A percentile compares a stretch with the other conserved stretches of the same genome.
phyloP scores from a whole-genome alignment of 2,113 vertebrate genomes.

The Uria aalge region DNA sequence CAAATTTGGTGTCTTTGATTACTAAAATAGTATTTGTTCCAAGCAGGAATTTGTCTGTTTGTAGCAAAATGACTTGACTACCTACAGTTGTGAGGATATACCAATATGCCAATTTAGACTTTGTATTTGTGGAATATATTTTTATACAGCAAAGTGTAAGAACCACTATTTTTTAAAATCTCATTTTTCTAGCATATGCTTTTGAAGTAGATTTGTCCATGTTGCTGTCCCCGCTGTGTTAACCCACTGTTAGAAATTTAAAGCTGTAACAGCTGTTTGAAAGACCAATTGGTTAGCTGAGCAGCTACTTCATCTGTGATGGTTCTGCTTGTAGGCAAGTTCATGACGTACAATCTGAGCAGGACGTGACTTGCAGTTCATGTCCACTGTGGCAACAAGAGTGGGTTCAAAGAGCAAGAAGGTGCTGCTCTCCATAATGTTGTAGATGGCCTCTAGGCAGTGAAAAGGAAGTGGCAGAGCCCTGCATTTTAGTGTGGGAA shows the following conservation, averaged over 20 bases:
- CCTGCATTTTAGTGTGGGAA: background rate
- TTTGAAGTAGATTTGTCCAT: background rate
- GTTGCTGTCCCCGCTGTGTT: background rate
- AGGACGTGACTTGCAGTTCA: background rate
- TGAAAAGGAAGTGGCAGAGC: background rate
- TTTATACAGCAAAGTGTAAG: background rate
- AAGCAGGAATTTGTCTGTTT: background rate
- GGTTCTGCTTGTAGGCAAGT: background rate
- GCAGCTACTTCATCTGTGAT: background rate
- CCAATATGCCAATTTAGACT: background rate
- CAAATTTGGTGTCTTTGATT: background rate
- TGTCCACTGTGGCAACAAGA: background rate
- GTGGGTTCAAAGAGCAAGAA: background rate
- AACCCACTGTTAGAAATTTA: background rate
- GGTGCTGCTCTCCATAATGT: background rate
- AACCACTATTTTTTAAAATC: background rate
- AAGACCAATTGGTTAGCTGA: background rate
- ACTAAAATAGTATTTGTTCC: conserved; percentile 21
- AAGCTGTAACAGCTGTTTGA: background rate
- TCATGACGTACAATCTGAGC: background rate
- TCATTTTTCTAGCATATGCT: background rate
- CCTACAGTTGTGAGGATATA: background rate
- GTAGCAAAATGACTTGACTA: background rate
- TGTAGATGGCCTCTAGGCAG: background rate
- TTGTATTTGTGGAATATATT: background rate